Conservation (phyloP, 2,888 invertebrate genomes). For the Acanthosepion esculentum region DNA sequence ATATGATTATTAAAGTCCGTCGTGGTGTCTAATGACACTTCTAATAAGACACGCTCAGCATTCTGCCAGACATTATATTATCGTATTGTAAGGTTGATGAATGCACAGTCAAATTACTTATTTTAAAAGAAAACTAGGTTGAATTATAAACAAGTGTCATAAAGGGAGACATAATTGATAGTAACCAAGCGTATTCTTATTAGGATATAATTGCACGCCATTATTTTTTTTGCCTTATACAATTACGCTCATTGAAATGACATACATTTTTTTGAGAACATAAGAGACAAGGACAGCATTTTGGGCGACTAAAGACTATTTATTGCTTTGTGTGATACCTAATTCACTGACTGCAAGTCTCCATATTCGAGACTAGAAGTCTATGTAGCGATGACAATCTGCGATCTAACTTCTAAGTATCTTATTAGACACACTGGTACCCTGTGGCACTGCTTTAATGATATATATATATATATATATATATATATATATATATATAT, state of each 20-base stretch:
- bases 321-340: neutral
- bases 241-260: neutral
- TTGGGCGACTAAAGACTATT: neutral
- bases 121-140: neutral
- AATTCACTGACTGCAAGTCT: neutral
- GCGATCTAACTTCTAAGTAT: neutral
- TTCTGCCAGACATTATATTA: no score
- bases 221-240: neutral
- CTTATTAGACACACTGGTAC: neutral
- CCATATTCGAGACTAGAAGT: neutral
- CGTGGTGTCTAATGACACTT: no score
- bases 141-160: neutral
- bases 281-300: neutral
- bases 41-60: no score
- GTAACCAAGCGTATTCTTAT: neutral
- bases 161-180: neutral
- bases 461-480: neutral
- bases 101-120: no score
- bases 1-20: no score
- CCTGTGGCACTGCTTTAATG: neutral
- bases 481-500: neutral
- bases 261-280: neutral
- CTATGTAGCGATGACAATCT: neutral
- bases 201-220: neutral
- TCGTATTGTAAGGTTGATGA: no score